Evolutionary conservation across 2,888 invertebrate species (phyloP), one percentile per base, ranked within the genome.

Genomic region (Drosophila hamatofila): DNA sequence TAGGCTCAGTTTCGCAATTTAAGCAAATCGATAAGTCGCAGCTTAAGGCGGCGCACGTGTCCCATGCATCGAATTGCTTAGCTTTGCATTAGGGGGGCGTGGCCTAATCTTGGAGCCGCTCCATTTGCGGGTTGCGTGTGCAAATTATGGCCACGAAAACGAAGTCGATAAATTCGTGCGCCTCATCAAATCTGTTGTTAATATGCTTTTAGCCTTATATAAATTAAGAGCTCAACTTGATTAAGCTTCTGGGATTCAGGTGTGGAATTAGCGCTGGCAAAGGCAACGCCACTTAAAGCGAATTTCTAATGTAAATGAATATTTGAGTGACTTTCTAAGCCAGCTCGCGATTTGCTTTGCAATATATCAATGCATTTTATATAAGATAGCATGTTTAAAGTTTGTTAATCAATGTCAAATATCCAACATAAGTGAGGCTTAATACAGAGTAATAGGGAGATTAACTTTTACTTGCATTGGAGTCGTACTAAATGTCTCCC

Each of bases 101-200:
- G 18, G 27, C 51, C 14, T n/a, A 63, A n/a, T 64, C 44, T 51
- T 23, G 3, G n/a, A 11, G 18, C 7, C 16, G 11, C 42, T 23
- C 30, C 62, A 35, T 54, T 56, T 46, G 57, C 33, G 49, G 56
- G 25, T 18, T 42, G 58, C 55, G 69, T 52, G 72, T 65, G 75
- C 81, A 73, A 65, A 68, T 74, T 67, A 79, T 87, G 79, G 64
- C 60, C 71, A 49, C 27, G 21, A 27, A 41, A 46, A 69, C 55
- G 14, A 44, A 66, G 58, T 37, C 65, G 37, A 64, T 74, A 60
- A 81, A 66, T 68, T 65, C 64, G 72, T 81, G 69, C 61, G 75
- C 64, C 66, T 51, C 66, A 84, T 87, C 64, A 81, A 84, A 76
- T 84, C 62, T 77, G 78, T 64, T 66, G 39, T 48, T 66, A 66